These are phyloP conservation scores for Sorex araneus DNA, from an alignment of 2,113 vertebrate genomes.

Conservation along the genomic window DNA sequence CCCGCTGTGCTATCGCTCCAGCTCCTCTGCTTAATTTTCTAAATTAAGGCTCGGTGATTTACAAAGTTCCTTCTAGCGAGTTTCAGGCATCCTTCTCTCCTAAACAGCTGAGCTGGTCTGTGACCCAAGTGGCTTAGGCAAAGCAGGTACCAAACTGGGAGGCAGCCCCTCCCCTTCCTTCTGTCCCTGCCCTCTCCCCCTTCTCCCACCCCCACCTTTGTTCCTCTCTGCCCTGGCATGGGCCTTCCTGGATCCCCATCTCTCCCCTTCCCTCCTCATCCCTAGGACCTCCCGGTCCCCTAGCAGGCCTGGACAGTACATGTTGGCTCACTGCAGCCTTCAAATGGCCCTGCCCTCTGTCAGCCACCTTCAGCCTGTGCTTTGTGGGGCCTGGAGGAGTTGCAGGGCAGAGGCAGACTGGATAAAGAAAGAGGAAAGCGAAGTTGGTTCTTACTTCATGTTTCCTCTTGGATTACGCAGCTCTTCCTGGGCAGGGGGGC, in stretches of 20 bases:
- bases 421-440: background rate
- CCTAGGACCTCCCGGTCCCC: too few species aligned
- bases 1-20: too few species aligned
- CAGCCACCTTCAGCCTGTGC: fast-evolving
- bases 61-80: too few species aligned
- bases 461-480: background rate
- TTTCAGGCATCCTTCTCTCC: too few species aligned
- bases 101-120: too few species aligned
- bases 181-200: too few species aligned
- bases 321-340: background rate
- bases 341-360: background rate
- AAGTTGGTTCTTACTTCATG: slow-evolving; percentile 22
- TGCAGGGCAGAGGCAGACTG: background rate
- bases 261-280: background rate
- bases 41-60: too few species aligned
- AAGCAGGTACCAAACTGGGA: too few species aligned
- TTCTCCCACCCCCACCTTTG: fast-evolving
- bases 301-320: background rate
- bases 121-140: background rate
- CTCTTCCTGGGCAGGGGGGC: background rate
- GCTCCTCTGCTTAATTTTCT: background rate
- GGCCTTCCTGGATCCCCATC: too few species aligned
- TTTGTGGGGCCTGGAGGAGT: too few species aligned
- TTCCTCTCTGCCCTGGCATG: background rate
- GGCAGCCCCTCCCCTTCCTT: too few species aligned